Percentiles rank a stretch among this genome's conserved stretches.
phyloP scores from a whole-genome alignment of 2,113 vertebrate species.

The Ophthalmolycus amberensis region DNA sequence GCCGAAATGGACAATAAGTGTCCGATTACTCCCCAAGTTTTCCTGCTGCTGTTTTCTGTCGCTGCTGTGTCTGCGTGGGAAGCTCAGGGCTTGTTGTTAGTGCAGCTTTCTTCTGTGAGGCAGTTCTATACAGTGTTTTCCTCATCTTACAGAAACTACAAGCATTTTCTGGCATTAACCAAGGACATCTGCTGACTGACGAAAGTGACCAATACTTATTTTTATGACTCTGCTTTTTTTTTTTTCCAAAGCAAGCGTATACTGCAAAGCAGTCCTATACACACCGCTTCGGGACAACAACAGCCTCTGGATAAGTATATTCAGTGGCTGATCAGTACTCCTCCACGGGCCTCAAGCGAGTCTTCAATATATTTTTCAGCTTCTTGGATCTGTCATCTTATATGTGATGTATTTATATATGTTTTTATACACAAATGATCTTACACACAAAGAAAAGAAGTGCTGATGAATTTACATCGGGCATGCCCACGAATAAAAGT shows the following conservation, averaged over 20 bases:
- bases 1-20: constrained; percentile 45
- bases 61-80: constrained; percentile 31
- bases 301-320: constrained; percentile 45
- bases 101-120: constrained; percentile 63
- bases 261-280: constrained; percentile 57
- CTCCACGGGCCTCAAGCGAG: constrained; percentile 45
- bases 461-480: constrained; percentile 80
- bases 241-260: constrained; percentile 59
- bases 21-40: constrained; percentile 39
- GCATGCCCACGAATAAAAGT: constrained; percentile 78
- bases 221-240: constrained; percentile 42
- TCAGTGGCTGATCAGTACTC: constrained; percentile 51
- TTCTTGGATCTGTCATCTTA: constrained; percentile 69
- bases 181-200: constrained; percentile 56
- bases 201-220: constrained; percentile 59
- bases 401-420: constrained; percentile 79
- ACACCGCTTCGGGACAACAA: constrained; percentile 39
- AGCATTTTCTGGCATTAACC: constrained; percentile 51
- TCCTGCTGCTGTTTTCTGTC: constrained; percentile 28
- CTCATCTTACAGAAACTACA: constrained; percentile 68
- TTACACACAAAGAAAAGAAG: constrained; percentile 79
- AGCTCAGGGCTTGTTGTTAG: constrained; percentile 33
- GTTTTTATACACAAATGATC: constrained; percentile 80
- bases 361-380: constrained; percentile 72
- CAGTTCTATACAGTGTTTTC: constrained; percentile 77